Conservation (phyloP, 35 echinoderm and acorn worm genomes). For the Amphiura filiformis region DNA sequence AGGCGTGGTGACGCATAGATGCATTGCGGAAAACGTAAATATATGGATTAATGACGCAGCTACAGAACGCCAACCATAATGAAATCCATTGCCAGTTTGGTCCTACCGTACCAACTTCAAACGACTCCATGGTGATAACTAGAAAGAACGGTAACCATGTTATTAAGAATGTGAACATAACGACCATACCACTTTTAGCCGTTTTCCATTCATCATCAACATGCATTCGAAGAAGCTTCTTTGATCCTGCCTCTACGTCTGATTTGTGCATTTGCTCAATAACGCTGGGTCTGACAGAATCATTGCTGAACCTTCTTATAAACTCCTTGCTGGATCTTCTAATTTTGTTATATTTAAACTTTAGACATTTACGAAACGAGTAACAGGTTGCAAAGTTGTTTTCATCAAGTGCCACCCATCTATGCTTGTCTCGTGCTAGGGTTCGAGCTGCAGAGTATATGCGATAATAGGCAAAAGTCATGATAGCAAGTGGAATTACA, state of each 20-base stretch:
- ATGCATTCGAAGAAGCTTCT: conserved; percentile 22
- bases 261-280: neutral
- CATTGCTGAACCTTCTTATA: no score
- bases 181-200: conserved; percentile 61
- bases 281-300: no score
- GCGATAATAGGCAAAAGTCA: conserved; percentile 56
- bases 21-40: conserved; percentile 78
- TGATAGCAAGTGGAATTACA: conserved; percentile 34
- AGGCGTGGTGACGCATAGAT: conserved; percentile 64
- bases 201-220: conserved; percentile 59
- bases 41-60: conserved; percentile 69
- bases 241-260: conserved; percentile 6
- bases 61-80: conserved; percentile 61
- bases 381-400: neutral
- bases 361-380: neutral
- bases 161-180: conserved; percentile 55
- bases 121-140: conserved; percentile 47
- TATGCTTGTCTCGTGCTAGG: conserved; percentile 33
- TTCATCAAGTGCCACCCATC: neutral
- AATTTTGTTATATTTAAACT: no score
- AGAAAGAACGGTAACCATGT: conserved; percentile 77
- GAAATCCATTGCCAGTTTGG: conserved; percentile 56
- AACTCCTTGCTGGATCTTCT: no score
- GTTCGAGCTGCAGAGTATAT: conserved; percentile 58
- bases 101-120: conserved; percentile 11